These are phyloP conservation scores for Hypselothyrea guttata DNA, from an alignment of 2,888 invertebrate species.

Conservation along the genomic window DNA sequence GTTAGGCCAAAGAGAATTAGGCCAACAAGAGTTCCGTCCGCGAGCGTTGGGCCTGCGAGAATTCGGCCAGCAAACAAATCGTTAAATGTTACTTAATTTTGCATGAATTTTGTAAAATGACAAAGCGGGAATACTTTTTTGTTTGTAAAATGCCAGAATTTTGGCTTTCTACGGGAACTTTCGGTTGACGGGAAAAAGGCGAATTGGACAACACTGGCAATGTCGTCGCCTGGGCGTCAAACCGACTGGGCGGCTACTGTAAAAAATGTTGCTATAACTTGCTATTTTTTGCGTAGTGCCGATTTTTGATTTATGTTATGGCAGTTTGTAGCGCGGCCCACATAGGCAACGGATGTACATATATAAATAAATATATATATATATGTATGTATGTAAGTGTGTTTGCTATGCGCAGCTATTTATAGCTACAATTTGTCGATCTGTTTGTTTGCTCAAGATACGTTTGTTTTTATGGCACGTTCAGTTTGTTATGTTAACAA, in stretches of 20 bases:
- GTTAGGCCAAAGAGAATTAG: no score
- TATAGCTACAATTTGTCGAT: slow-evolving; percentile 11
- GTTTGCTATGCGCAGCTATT: not conserved
- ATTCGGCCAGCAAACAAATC: no score
- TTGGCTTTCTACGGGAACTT: no score
- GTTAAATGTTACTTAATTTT: no score
- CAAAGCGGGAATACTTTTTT: no score
- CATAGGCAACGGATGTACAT: not conserved
- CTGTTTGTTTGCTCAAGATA: slow-evolving; percentile 4
- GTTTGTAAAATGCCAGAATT: no score
- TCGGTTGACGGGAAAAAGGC: no score
- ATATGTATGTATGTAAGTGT: not conserved
- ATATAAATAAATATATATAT: not conserved
- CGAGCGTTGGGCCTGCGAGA: no score
- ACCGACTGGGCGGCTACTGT: slow-evolving; percentile 34
- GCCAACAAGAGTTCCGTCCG: no score
- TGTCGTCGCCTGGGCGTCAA: slow-evolving; percentile 57
- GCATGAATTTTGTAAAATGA: no score
- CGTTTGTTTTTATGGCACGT: slow-evolving; percentile 6
- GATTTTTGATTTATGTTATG: slow-evolving; percentile 49
- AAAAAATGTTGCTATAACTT: no score
- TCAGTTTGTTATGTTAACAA: slow-evolving; percentile 3
- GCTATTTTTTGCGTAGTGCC: slow-evolving; percentile 33
- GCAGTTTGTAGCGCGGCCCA: slow-evolving; percentile 17
- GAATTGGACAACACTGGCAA: slow-evolving; percentile 31